phyloP scores from a whole-genome alignment of 1,140 invertebrate species.

The Dinothrombium tinctorium region DNA sequence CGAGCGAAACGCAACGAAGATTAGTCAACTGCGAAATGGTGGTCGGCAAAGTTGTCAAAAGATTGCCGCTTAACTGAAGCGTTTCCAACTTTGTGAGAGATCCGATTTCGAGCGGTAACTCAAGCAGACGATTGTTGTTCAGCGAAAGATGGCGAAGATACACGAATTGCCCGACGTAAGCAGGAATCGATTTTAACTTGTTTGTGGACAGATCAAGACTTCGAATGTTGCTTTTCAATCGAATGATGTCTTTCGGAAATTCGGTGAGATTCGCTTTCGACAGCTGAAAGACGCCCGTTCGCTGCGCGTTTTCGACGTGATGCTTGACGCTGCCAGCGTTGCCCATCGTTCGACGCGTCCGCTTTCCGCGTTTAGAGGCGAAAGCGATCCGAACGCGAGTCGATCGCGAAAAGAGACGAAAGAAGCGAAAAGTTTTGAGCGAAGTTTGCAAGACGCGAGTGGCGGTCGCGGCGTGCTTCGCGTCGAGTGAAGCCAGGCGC shows the following conservation, averaged over 20 bases:
- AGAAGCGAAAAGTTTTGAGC: too few species aligned
- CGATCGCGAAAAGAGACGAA: too few species aligned
- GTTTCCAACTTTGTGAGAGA: constrained; percentile 58
- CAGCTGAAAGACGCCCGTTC: constrained; percentile 73
- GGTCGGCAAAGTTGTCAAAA: constrained; percentile 22
- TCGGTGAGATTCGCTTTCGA: constrained; percentile 49
- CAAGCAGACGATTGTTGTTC: constrained; percentile 24
- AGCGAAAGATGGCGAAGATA: constrained; percentile 59
- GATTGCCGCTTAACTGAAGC: constrained; percentile 45
- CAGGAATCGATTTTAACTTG: constrained; percentile 46
- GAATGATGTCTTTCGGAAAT: constrained; percentile 24
- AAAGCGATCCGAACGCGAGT: too few species aligned
- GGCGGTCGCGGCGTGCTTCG: too few species aligned
- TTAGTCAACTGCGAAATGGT: constrained; percentile 22
- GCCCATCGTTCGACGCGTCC: too few species aligned
- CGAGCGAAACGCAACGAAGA: constrained; percentile 27
- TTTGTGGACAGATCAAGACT: constrained; percentile 78
- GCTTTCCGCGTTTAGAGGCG: too few species aligned
- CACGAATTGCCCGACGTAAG: constrained; percentile 48
- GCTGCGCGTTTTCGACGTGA: constrained; percentile 71
- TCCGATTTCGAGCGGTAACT: constrained; percentile 45
- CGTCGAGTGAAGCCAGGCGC: too few species aligned
- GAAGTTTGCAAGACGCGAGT: too few species aligned
- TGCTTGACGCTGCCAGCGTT: constrained; percentile 50
- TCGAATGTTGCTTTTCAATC: constrained; percentile 36